Percentiles rank a stretch among this genome's conserved stretches.
These are phyloP conservation scores for Quadriops clusia DNA, from an alignment of 2,888 invertebrate species.

Conservation along the genomic window DNA sequence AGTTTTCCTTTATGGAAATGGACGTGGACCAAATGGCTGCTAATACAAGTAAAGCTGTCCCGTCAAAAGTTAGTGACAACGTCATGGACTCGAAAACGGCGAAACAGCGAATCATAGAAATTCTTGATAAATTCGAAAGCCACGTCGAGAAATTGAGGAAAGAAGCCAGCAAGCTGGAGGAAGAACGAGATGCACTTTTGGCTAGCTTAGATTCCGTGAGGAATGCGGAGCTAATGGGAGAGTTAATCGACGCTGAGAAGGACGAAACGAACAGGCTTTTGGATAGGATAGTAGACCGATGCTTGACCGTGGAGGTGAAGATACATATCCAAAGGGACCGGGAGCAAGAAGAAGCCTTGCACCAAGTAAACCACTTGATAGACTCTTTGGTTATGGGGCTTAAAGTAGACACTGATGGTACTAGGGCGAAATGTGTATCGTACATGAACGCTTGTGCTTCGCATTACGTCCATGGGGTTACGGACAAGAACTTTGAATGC, in stretches of 20 bases:
- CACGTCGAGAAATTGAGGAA: constrained; percentile 69
- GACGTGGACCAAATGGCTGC: no score
- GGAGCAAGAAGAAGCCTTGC: constrained; percentile 69
- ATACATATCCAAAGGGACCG: constrained; percentile 67
- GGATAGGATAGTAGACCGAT: constrained; percentile 62
- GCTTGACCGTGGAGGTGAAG: constrained; percentile 67
- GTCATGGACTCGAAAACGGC: constrained; percentile 41
- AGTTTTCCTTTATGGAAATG: no score
- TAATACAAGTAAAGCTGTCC: no score
- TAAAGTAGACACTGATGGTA: constrained; percentile 50
- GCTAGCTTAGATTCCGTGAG: constrained; percentile 71
- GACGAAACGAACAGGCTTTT: constrained; percentile 69
- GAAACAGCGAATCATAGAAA: constrained; percentile 55
- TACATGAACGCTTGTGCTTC: constrained; percentile 67
- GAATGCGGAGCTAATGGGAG: constrained; percentile 57
- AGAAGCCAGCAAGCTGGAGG: constrained; percentile 67
- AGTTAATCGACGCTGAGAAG: constrained; percentile 58
- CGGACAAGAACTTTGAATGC: constrained; percentile 73
- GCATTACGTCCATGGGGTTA: constrained; percentile 38
- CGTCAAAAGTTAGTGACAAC: no score
- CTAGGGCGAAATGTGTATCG: constrained; percentile 49
- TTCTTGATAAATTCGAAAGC: constrained; percentile 68
- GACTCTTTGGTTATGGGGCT: constrained; percentile 54
- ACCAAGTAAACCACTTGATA: constrained; percentile 62
- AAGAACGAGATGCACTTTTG: constrained; percentile 69